phyloP scores from a whole-genome alignment of 2,797 vertebrate species.

The Oceanodroma leucorhoa region DNA sequence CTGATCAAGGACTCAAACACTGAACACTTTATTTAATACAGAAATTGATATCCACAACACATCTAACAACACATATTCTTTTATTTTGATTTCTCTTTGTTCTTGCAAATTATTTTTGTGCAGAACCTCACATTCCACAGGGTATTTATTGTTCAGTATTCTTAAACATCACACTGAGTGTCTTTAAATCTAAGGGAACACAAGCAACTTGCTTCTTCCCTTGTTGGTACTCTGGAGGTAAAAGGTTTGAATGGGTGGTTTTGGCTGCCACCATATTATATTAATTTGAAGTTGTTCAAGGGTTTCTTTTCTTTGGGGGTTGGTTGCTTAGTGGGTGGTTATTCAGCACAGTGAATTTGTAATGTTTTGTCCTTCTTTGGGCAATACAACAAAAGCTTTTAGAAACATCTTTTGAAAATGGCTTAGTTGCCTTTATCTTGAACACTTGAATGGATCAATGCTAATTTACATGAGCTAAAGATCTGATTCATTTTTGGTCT shows the following conservation, averaged over 20 bases:
- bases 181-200: background rate
- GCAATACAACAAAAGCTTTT: background rate
- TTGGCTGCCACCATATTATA: background rate
- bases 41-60: background rate
- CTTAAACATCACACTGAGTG: background rate
- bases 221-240: background rate
- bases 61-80: background rate
- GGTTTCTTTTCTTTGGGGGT: background rate
- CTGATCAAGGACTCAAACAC: background rate
- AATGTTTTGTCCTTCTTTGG: background rate
- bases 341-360: background rate
- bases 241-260: background rate
- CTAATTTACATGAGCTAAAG: background rate
- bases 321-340: background rate
- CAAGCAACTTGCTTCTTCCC: background rate
- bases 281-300: background rate
- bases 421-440: background rate
- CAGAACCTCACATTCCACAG: background rate
- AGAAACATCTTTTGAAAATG: background rate
- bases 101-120: background rate
- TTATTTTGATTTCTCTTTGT: background rate
- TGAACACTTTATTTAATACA: background rate
- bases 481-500: background rate
- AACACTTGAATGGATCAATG: background rate
- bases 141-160: background rate